Evolutionary conservation across 2,888 invertebrate genomes (phyloP), one percentile per base, ranked within the genome.

Genomic region (Melinaea marsaeus): DNA sequence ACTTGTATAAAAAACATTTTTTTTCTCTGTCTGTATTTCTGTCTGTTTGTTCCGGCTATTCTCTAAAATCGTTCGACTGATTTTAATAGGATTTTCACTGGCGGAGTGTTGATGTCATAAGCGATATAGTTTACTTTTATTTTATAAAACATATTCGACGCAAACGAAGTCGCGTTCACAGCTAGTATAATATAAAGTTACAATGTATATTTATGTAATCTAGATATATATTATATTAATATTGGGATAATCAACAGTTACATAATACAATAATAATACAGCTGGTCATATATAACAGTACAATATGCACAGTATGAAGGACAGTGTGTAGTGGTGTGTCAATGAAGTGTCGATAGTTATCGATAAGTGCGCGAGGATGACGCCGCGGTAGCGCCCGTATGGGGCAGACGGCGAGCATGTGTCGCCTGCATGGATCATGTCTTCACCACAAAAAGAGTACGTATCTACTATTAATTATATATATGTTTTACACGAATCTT

Each of bases 381-480:
- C 79, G 76, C 74, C 77, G 76, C 82, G 88, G 87, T 88, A 90
- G 89, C 88, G 88, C 90, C 88, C 92, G 92, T 89, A 95, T 95
- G 95, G 95, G 95, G 93, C 94, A 94, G 92, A 92, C 94, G 90
- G 94, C 94, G 93, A 94, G 94, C 88, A 95, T 95, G 94, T 95
- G 95, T 91, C 94, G 94, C 92, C 93, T 94, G 87, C 94, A 94
- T 91, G 94, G 94, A 92, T 93, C 91, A 91, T 91, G 91, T 88
- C 93, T 94, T 90, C 94, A 94, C 84, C 94, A 94, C 90, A 94
- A 94, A 92, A 94, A 94, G 92, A 94, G 94, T 92, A 93, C 84
- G 93, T 92, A 91, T 79, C 13, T 64, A 48, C 9, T 33, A 9
- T 57, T 46, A 51, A n/a, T 33, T 51, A 11, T 32, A 32, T 51